Percentiles rank a stretch among this genome's conserved stretches.
These are phyloP conservation scores for Rousettus leschenaultii DNA, from an alignment of 2,113 vertebrate genomes.

Conservation along the genomic window DNA sequence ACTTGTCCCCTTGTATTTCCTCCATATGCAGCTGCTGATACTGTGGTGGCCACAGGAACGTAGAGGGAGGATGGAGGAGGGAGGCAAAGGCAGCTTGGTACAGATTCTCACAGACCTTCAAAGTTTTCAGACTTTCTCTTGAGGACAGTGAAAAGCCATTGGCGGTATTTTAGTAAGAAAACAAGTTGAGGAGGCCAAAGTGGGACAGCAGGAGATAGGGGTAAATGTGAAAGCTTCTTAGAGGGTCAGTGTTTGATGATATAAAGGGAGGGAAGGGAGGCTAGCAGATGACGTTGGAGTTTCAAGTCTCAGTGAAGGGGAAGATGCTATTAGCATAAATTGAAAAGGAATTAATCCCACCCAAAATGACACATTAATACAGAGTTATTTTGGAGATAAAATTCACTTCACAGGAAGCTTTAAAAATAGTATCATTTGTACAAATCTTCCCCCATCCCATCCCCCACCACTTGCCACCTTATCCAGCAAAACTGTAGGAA, in stretches of 20 bases:
- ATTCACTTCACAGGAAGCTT: not conserved
- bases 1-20: rapidly evolving
- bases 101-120: not conserved
- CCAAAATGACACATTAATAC: too few species aligned
- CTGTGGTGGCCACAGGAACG: rapidly evolving
- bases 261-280: not conserved
- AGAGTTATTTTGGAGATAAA: not conserved
- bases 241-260: not conserved
- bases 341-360: not conserved
- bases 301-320: not conserved
- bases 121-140: not conserved
- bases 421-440: not conserved
- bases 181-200: not conserved
- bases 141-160: not conserved
- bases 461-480: rapidly evolving
- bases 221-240: not conserved
- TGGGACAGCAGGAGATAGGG: not conserved
- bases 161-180: not conserved
- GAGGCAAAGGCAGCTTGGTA: not conserved
- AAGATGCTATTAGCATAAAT: not conserved
- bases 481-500: not conserved
- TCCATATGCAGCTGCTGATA: not conserved
- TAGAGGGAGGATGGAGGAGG: rapidly evolving
- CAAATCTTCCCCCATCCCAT: rapidly evolving
- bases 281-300: rapidly evolving